Evolutionary conservation across 2,888 invertebrate genomes (phyloP).

Genomic region (Hyles lineata): DNA sequence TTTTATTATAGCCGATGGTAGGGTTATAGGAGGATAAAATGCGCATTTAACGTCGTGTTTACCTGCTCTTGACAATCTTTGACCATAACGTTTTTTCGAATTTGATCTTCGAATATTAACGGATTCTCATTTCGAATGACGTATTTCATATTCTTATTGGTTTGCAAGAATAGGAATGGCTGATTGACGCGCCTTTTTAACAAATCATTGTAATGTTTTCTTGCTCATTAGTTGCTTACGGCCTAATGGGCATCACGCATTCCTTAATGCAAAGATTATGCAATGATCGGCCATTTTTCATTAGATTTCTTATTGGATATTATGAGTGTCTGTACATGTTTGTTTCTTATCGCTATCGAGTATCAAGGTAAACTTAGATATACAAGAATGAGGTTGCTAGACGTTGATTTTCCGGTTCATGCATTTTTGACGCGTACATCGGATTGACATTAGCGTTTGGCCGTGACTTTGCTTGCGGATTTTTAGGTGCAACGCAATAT

Average conservation of each 20-base stretch:
- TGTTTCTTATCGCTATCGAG: slow-evolving; percentile 24
- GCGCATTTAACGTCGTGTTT: slow-evolving; percentile 18
- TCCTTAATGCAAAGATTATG: slow-evolving; percentile 27
- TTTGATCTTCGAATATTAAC: slow-evolving; percentile 82
- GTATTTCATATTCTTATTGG: slow-evolving; percentile 49
- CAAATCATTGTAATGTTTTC: background rate
- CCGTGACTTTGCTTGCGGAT: slow-evolving; percentile 4
- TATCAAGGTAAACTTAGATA: slow-evolving; percentile 26
- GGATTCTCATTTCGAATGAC: slow-evolving; percentile 75
- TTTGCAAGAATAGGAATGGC: slow-evolving; percentile 23
- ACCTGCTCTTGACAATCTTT: slow-evolving; percentile 15
- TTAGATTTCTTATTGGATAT: slow-evolving; percentile 18
- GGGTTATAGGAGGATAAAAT: slow-evolving; percentile 3
- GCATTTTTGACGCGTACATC: background rate
- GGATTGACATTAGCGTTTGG: background rate
- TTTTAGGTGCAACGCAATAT: background rate
- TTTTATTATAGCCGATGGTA: background rate
- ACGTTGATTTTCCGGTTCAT: slow-evolving; percentile 33
- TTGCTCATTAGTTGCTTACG: background rate
- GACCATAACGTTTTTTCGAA: slow-evolving; percentile 78
- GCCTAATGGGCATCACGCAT: background rate
- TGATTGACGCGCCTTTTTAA: background rate
- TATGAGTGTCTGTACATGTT: background rate
- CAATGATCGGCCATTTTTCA: slow-evolving; percentile 29
- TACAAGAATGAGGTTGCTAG: slow-evolving; percentile 18